Base-by-base conservation (phyloP, 1,140 invertebrate species). In the Drosophila nigrodunni region DNA sequence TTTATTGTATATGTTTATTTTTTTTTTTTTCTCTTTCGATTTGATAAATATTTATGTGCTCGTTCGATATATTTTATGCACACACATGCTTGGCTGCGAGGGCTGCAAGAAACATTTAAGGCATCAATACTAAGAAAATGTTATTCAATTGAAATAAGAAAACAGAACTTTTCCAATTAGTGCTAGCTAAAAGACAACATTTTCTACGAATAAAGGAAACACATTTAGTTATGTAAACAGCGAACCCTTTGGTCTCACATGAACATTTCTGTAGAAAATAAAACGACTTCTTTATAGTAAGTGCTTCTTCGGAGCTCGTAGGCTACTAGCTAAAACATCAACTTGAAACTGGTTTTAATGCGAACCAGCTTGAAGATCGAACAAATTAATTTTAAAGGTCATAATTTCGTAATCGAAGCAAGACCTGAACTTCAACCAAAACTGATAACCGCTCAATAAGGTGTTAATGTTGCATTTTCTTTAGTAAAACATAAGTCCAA, bases 21-120 rank as follows among this genome's bases (percentile, higher is more conserved):
- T 41, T 65, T 64, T 15, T 15, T 59, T 69, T 67, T 66, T 82
- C 54, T 65, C 49, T 9, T 47, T 71, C 35, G 72, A 80, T 76
- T 69, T 66, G 67, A 82, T 82, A 83, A 82, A 82, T 82, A 82
- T 82, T 82, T 83, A 82, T 80, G 52, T 52, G 59, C 21, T 50
- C 25, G 41, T 71, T 78, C 66, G 82, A 69, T 60, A 72, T 75
- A 60, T 81, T 78, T 86, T 70, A 82, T 81, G 67, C 74, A 62
- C 50, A 73, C 77, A 81, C 78, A 78, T 83, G 80, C 80, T 74
- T 62, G 58, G 8, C 41, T 18, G 47, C 55, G 71, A 74, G 64
- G 55, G 64, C 39, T 60, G 55, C 71, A 25, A 55, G 8, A 34
- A 18, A 52, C 13, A 15, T 18, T 44, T 18, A 1, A 34, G 18